phyloP scores from a whole-genome alignment of 2,113 vertebrate genomes.

The Pantherophis guttatus region DNA sequence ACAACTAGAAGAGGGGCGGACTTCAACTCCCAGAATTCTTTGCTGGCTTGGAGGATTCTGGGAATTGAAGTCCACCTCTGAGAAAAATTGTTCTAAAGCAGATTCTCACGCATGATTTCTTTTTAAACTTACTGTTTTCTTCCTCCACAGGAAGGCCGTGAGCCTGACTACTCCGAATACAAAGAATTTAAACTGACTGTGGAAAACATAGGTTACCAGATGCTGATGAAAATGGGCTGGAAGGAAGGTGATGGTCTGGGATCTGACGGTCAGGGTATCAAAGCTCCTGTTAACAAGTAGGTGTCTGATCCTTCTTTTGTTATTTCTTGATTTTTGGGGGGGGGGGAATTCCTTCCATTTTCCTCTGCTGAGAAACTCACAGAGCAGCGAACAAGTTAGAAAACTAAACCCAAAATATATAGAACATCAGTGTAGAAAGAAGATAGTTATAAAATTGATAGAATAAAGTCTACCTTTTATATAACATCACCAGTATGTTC shows the following conservation, averaged over 20 bases:
- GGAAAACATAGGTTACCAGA: slow-evolving; percentile 96
- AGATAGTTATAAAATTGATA: background rate
- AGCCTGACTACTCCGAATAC: slow-evolving; percentile 96
- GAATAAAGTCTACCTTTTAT: background rate
- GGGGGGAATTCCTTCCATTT: background rate
- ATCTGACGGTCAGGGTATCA: slow-evolving; percentile 90
- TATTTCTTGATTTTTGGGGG: background rate
- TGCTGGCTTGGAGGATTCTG: background rate
- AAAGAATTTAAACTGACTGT: slow-evolving; percentile 98
- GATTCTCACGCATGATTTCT: background rate
- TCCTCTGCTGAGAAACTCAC: background rate
- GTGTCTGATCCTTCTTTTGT: slow-evolving; percentile 17
- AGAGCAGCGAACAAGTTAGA: background rate
- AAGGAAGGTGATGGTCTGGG: slow-evolving; percentile 96
- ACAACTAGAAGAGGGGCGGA: background rate
- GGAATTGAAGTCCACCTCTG: background rate
- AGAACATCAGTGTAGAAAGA: background rate
- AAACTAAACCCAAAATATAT: background rate
- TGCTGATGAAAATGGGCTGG: slow-evolving; percentile 99
- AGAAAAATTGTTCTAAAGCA: background rate
- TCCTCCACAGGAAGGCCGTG: slow-evolving; percentile 86
- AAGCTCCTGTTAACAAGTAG: slow-evolving; percentile 91
- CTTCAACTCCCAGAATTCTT: background rate
- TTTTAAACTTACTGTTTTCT: background rate
- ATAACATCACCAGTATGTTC: background rate